These are phyloP conservation scores for Cepaea hortensis DNA, from an alignment of 2,888 invertebrate species.

Conservation along the genomic window DNA sequence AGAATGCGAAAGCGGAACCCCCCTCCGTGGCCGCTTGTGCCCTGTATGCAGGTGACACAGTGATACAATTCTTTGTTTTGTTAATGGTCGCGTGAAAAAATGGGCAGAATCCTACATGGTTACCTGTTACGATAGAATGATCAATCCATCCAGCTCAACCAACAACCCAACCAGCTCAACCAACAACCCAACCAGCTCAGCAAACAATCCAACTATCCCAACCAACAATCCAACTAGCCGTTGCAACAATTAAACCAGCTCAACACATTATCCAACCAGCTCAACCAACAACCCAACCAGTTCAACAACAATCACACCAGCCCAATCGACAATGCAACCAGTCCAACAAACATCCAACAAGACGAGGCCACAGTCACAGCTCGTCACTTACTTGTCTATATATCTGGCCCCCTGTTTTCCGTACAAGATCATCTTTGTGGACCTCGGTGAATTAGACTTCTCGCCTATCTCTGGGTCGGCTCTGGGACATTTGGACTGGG, in stretches of 20 bases:
- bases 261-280: too few relatives aligned
- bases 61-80: too few relatives aligned
- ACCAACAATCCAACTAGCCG: not conserved
- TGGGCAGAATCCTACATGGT: too few relatives aligned
- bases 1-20: too few relatives aligned
- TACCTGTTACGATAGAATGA: too few relatives aligned
- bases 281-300: too few relatives aligned
- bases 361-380: not conserved
- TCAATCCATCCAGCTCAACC: too few relatives aligned
- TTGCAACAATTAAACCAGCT: not conserved
- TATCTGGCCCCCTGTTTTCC: slow-evolving; percentile 58
- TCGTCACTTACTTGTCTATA: slow-evolving; percentile 54
- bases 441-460: not conserved
- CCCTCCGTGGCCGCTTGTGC: too few relatives aligned
- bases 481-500: not conserved
- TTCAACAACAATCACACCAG: not conserved
- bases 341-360: not conserved
- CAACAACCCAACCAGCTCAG: not conserved
- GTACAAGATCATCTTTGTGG: slow-evolving; percentile 42
- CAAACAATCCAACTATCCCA: not conserved
- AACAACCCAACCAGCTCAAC: too few relatives aligned
- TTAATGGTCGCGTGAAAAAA: too few relatives aligned
- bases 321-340: not conserved
- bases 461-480: slow-evolving; percentile 35
- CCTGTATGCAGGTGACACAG: too few relatives aligned